Percentiles rank a stretch among this genome's conserved stretches.
Conservation (phyloP, 2,888 invertebrate species). For the Polyommatus iphigenia region DNA sequence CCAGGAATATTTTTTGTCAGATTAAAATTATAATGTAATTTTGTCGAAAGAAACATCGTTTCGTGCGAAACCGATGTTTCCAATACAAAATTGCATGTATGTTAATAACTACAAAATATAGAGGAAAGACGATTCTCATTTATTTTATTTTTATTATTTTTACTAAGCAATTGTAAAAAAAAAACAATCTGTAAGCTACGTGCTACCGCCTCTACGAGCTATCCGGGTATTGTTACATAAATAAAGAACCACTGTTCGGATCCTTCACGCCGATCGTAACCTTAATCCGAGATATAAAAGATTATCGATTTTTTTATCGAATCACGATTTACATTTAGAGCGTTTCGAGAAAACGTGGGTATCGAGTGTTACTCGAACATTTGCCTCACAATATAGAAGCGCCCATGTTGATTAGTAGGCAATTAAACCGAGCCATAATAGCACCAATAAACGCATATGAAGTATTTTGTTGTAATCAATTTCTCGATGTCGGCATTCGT, state of each 20-base stretch:
- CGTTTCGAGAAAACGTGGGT: slow-evolving; percentile 20
- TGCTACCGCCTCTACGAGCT: neutral
- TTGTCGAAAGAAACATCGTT: no score
- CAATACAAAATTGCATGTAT: no score
- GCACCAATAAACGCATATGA: slow-evolving; percentile 73
- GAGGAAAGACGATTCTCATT: no score
- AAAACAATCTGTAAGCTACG: neutral
- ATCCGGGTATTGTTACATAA: slow-evolving; percentile 18
- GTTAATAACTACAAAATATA: no score
- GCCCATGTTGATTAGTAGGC: slow-evolving; percentile 53
- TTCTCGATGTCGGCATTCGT: slow-evolving; percentile 73
- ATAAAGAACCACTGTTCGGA: slow-evolving; percentile 20
- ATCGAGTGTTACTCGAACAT: slow-evolving; percentile 23
- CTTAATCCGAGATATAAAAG: slow-evolving; percentile 16
- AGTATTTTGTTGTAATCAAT: slow-evolving; percentile 79
- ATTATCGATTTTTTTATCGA: slow-evolving; percentile 22
- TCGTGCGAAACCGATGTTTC: no score
- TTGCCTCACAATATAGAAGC: slow-evolving; percentile 32
- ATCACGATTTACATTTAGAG: slow-evolving; percentile 30
- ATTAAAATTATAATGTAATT: no score
- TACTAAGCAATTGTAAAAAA: neutral
- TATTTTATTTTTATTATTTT: no score
- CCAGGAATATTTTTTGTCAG: no score
- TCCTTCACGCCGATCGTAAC: slow-evolving; percentile 23
- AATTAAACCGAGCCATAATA: slow-evolving; percentile 76